Base-by-base conservation (phyloP, 2,888 invertebrate species). In the Aleiodes leptofemur region DNA sequence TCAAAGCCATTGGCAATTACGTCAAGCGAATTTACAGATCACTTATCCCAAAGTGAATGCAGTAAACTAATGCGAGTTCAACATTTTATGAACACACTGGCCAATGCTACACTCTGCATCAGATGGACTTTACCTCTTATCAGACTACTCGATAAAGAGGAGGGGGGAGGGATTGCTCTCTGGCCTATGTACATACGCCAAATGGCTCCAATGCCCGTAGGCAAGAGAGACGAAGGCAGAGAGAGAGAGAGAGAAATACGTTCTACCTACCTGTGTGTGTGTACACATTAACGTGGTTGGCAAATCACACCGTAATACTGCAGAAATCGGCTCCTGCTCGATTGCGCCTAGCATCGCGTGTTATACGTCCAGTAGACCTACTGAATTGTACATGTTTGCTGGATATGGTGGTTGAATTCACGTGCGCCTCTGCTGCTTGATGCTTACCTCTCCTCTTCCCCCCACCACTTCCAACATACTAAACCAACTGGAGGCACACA, bases 231-330 rank as follows among this genome's bases (percentile, higher is more conserved):
- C 57, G 64, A 55, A 68, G 64, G 69, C 50, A 59, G 13, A 31
- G 55, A 59, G 61, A 59, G 13, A 31, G 55, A 59, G 61, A 50
- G 56, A 59, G 74, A 69, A 38, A 38, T 38, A 38, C 38, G 38
- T 9, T 43, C 43, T 78, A 53, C 2, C 61, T 72, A 59, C 48
- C 69, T 61, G 29, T 68, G 57, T 23, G 23, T 23, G 23, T 23
- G 23, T 38, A 64, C 13, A 77, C 73, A 34, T 76, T 74, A 76
- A 76, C 76, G 69, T 59, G 69, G 77, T 80, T 79, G 79, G 79
- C 81, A 82, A 83, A 84, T 84, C 84, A 81, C 81, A 84, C 82
- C 84, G 78, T 80, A 82, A 83, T 83, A 82, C 80, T 77, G 80
- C 82, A 78, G 59, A 78, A 78, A 68, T 71, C 72, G 73, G 77